Percentiles rank a stretch among this genome's conserved stretches.
phyloP scores from a whole-genome alignment of 1,140 invertebrate genomes.

The Micrasema longulum region DNA sequence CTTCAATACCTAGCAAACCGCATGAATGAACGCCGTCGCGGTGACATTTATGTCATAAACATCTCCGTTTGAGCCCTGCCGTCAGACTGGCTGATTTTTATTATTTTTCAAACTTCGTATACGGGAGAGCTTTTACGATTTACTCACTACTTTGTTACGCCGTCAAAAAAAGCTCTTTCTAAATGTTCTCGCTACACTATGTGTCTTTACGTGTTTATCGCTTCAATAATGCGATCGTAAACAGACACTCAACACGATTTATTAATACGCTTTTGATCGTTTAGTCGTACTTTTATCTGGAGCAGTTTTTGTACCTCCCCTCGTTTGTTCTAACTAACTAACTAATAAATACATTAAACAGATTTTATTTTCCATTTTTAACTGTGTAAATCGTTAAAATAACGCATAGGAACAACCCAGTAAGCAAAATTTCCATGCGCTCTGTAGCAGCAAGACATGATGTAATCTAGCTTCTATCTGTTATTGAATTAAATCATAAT shows the following conservation, averaged over 20 bases:
- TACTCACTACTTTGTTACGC: conserved; percentile 36
- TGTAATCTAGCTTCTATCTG: no score
- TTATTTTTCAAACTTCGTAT: no score
- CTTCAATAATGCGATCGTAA: conserved; percentile 33
- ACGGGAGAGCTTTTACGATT: conserved; percentile 36
- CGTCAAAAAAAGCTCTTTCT: conserved; percentile 26
- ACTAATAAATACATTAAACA: no score
- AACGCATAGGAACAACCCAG: no score
- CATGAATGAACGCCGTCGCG: conserved; percentile 22
- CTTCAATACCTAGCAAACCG: background rate
- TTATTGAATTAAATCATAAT: no score
- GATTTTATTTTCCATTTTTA: no score
- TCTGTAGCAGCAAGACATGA: no score
- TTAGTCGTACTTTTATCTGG: conserved; percentile 5
- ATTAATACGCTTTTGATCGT: conserved; percentile 35
- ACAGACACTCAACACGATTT: conserved; percentile 25
- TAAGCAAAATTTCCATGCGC: no score
- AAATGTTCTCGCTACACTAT: conserved; percentile 14
- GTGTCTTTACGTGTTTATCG: conserved; percentile 37
- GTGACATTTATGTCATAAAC: conserved; percentile 43
- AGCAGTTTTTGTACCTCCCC: no score
- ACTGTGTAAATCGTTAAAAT: no score
- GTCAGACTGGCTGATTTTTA: conserved; percentile 22
- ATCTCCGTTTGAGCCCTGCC: conserved; percentile 24
- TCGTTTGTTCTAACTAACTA: no score